Percentiles rank a stretch among this genome's conserved stretches.
Evolutionary conservation across 2,113 vertebrate genomes (phyloP).

Genomic region (Muntiacus reevesi): DNA sequence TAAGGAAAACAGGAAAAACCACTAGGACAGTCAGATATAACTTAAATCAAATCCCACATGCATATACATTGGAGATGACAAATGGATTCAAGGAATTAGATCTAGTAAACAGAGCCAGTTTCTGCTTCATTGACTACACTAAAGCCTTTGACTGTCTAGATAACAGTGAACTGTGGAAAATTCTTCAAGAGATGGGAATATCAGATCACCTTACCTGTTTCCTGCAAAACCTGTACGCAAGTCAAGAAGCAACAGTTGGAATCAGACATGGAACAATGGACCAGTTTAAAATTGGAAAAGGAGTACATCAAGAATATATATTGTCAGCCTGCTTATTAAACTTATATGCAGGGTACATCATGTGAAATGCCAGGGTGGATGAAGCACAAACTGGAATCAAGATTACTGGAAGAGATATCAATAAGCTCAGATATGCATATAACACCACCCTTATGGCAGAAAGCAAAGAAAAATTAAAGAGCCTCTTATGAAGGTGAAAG

Average conservation of each 20-base stretch:
- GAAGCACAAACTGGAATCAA: not conserved
- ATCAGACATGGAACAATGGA: rapidly evolving
- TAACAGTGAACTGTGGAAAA: not conserved
- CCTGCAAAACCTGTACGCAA: not conserved
- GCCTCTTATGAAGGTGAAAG: not conserved
- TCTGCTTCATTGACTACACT: not conserved
- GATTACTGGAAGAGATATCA: not conserved
- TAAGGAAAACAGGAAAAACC: not conserved
- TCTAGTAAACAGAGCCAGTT: not conserved
- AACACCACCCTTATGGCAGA: not conserved
- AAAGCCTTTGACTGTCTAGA: not conserved
- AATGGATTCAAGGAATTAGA: not conserved
- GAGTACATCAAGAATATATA: not conserved
- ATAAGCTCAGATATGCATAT: not conserved
- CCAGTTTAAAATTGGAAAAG: not conserved
- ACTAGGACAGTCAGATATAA: not conserved
- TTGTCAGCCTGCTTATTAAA: not conserved
- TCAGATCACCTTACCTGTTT: not conserved
- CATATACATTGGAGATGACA: not conserved
- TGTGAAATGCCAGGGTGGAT: not conserved
- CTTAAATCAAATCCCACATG: not conserved
- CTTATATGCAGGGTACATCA: not conserved
- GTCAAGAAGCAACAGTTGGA: not conserved
- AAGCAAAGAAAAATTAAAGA: not conserved
- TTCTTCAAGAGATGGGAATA: not conserved